Evolutionary conservation across 1,140 invertebrate species (phyloP), one percentile per base, ranked within the genome.

Genomic region (Goniozus legneri): DNA sequence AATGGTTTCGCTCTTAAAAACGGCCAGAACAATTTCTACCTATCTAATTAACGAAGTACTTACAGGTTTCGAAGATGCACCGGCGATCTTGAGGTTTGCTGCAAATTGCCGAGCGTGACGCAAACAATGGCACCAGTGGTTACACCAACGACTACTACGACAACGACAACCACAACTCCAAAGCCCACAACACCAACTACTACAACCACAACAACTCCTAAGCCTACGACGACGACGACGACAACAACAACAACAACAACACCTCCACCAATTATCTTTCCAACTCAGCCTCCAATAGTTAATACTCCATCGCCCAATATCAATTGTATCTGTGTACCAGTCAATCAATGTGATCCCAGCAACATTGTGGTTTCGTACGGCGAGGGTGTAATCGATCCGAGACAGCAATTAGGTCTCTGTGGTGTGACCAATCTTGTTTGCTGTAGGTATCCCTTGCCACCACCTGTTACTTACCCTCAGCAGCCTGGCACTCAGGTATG

Each of bases 301-400:
- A 2, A 16, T 19, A 50, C 19, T 30, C 24, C 24, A 6, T 27
- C 24, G 10, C 21, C 56, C 3, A n/a, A n/a, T 2, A 8, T 24
- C 8, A 30, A 52, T 10, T 79, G 77, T 27, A 56, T 64, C 3
- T 79, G 77, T 39, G 69, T 78, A 8, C 56, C 60, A 3, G 70
- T 66, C 36, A 76, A 69, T 20, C 69, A 73, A 35, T 83, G 81
- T 43, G 50, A 69, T 35, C 69, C 77, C 8, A 73, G 67, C 2
- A 53, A 56, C 2, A 56, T 71, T 7, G 58, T 78, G 3, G 60
- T 70, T 8, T 31, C 54, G 3, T 45, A 43, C 0, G 71, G 71
- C 1, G 53, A 53, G 27, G 64, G 60, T 10, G 14, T 65, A 22
- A 64, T 74, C 2, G 55, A 67, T 31, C 71, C 70, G 0, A 58